Evolutionary conservation across 2,113 vertebrate genomes (phyloP).

Genomic region (Caranx ignobilis): DNA sequence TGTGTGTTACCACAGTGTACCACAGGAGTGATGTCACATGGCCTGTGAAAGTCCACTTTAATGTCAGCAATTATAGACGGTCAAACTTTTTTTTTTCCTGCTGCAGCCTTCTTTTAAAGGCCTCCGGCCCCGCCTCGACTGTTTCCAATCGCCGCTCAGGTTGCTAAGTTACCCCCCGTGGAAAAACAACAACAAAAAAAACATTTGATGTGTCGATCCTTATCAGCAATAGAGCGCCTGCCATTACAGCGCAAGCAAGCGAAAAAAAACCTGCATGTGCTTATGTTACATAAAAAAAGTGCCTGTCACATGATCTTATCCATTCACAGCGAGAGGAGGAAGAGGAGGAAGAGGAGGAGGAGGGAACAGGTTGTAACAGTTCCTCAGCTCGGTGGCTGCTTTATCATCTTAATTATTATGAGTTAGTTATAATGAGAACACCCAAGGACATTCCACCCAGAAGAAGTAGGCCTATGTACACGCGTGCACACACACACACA

Average conservation of each 20-base stretch:
- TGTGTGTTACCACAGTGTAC: conserved; percentile 51
- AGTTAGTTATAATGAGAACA: background rate
- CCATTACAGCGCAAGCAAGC: background rate
- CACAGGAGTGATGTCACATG: conserved; percentile 73
- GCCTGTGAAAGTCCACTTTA: conserved; percentile 73
- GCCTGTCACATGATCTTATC: conserved; percentile 25
- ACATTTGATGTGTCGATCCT: conserved; percentile 66
- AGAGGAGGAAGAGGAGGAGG: background rate
- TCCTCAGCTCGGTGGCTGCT: background rate
- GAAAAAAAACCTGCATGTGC: conserved; percentile 1
- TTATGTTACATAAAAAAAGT: conserved; percentile 28
- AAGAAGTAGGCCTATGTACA: background rate
- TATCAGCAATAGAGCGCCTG: conserved; percentile 54
- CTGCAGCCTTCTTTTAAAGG: conserved; percentile 10
- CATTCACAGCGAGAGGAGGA: background rate
- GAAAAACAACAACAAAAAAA: conserved; percentile 18
- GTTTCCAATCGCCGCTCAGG: conserved; percentile 23
- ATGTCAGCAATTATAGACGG: conserved; percentile 67
- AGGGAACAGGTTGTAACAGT: background rate
- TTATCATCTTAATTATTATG: background rate
- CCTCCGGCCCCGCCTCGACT: background rate
- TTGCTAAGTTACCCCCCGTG: conserved; percentile 61
- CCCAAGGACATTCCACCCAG: conserved; percentile 16
- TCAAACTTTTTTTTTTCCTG: conserved; percentile 35
- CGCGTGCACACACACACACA: background rate